These are phyloP conservation scores for Rotaria sp. DNA, from an alignment of 2,888 invertebrate species.

Conservation along the genomic window DNA sequence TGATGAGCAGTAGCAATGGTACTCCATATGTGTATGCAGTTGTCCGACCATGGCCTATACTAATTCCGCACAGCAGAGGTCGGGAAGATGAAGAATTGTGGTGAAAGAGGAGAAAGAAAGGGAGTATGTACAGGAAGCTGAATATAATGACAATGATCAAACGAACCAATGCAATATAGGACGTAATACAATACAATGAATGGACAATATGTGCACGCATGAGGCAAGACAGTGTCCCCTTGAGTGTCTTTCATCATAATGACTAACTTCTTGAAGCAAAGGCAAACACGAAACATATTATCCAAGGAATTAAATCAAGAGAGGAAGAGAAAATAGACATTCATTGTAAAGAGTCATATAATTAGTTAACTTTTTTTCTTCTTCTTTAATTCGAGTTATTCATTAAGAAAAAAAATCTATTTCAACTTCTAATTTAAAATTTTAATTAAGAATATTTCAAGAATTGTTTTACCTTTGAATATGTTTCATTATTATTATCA, in stretches of 20 bases:
- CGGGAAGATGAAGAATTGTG: background rate
- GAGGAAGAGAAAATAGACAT: background rate
- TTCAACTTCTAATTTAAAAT: too few relatives aligned
- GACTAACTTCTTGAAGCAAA: background rate
- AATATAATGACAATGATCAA: conserved; percentile 19
- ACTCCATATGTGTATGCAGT: background rate
- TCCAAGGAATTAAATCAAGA: background rate
- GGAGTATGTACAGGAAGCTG: background rate
- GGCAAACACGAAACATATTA: background rate
- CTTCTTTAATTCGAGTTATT: background rate
- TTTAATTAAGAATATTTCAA: too few relatives aligned
- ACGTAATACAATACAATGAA: background rate
- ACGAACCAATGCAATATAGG: background rate
- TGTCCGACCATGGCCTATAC: background rate
- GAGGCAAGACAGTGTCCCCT: background rate
- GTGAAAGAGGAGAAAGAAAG: background rate
- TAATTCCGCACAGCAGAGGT: background rate
- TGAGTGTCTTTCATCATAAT: conserved; percentile 7
- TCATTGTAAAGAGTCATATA: background rate
- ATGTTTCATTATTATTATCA: background rate
- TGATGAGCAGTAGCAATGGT: background rate
- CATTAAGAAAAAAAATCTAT: background rate
- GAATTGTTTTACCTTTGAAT: background rate
- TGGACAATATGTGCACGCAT: background rate
- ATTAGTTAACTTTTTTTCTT: background rate